Evolutionary conservation across 2,113 vertebrate species (phyloP), one percentile per base, ranked within the genome.

Genomic region (Neopipo cinnamomea): DNA sequence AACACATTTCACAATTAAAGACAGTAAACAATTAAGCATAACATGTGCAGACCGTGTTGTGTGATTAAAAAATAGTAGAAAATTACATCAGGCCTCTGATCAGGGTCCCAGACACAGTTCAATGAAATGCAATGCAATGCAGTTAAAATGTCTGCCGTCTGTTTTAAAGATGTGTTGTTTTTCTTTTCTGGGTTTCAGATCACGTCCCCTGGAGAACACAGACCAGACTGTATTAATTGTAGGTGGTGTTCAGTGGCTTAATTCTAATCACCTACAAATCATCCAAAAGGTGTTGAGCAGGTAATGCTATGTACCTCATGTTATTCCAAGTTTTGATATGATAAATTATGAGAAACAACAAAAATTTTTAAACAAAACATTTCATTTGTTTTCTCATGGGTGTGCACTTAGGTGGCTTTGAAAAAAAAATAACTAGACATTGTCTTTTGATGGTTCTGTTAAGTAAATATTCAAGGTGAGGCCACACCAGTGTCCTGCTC

Each of bases 161-260:
- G 96, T 94, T 96, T 96, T 82, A 96, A 96, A 93, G 87, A 74
- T 88, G 53, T 96, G 91, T 90, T 97, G 75, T 93, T 98, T 92
- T 97, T 97, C 94, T 84, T 97, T 96, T 94, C 93, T 97, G 89
- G 94, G 35, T 98, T 98, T 96, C 95, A 99, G 99, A 97, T 99
- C 99, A 73, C 98, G 80, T 94, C 99, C 99, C 59, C 97, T 99
- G 80, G 95, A 98, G 92, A 98, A 99, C 96, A 98, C 98, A 11
- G 87, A 97, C 65, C 98, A 97, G 97, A 99, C 99, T 0, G 98
- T 99, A 86, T 97, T 99, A 97, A 98, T 99, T 80, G 98, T 98
- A 97, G 99, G 99, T 78, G 99, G 99, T 44, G 99, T 99, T 95
- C 99, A 99, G 96, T 99, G 99, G 99, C 98, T 99, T 70, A 99